Base-by-base conservation (phyloP, 2,113 vertebrate species). In the Corythaixoides concolor region DNA sequence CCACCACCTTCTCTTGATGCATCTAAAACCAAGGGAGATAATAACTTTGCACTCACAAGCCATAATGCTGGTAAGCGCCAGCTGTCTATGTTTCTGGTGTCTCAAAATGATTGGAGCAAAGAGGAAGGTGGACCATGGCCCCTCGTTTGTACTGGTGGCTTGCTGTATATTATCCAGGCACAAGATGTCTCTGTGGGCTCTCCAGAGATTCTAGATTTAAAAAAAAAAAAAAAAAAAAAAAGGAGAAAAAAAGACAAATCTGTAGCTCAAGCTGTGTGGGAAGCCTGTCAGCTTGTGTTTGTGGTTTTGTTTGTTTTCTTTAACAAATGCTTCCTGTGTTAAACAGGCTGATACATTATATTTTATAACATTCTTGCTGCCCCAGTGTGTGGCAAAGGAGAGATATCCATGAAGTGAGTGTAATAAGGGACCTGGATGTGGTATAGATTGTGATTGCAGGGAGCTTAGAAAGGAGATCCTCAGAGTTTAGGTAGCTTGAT, bases 121-220 rank as follows among this genome's bases (percentile, higher is more conserved):
- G 35, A 27, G 41, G 53, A 43, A 56, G 9, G 2, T 45, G 37
- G 43, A 28, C 45, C 12, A 0, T 2, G 22, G 43, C 30, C 60
- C 10, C n/a, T 35, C 26, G 19, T 19, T 67, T 28, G 12, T 28
- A 35, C n/a, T 12, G 47, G 23, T 78, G 47, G 1, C 82, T 87
- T 97, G 95, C 93, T 96, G 82, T 96, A 4, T 95, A 39, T 72
- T 63, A 91, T 95, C 87, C 77, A 62, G 93, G 96, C 96, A 96
- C 96, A 95, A 96, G 96, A 66, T 93, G 95, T 97, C 95, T 93
- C 94, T 97, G 74, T 89, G 94, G 53, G 77, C 70, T 94, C 93
- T 97, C 43, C 93, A 79, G 87, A 96, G 87, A 89, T 73, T 90
- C 64, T 49, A 89, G 35, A 43, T 81, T 72, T 1, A 4, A 28